Base-by-base conservation (phyloP, 2,888 invertebrate genomes). In the Catocala sponsa region DNA sequence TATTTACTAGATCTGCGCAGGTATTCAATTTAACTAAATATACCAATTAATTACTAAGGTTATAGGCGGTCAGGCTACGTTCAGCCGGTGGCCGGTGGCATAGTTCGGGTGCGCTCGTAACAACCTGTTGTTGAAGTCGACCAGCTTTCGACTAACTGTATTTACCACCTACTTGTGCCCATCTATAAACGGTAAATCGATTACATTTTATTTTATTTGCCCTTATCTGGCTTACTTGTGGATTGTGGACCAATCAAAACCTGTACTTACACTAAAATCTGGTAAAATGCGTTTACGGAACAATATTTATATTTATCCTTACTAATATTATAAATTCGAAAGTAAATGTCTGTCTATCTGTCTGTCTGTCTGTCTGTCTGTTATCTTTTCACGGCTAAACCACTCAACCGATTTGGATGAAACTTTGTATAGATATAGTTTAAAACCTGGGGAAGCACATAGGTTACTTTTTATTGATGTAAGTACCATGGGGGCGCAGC, bases 131-230 rank as follows among this genome's bases (percentile, higher is more conserved):
- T 60, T 60, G 76, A 79, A 77, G 79, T 77, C 73, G 76, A 52
- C 59, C 75, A 79, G 82, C 85, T 85, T 86, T 85, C 83, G 60
- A 78, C 81, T 86, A 86, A 86, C 86, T 86, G 86, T 86, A 81
- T 69, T 76, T 63, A 75, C 75, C 68, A 69, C 78, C 76, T 79
- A 81, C 82, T 78, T 81, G 68, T 53, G 59, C 54, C 25, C 71
- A 74, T 66, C 72, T 74, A 78, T 84, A 81, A 81, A 83, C 82
- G 78, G 81, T 80, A 80, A 59, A 74, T 71, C 57, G 52, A 60
- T 71, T 65, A 59, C 58, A 63, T 65, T 73, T 79, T 74, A 72
- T 73, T 80, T 82, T 78, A 77, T 79, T 79, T 79, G 72, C 84
- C 83, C 84, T 82, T 81, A 80, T 70, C 68, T 76, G 76, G 55